These are phyloP conservation scores for Mus spretus DNA, from an alignment of 2,797 vertebrate species.

Conservation along the genomic window DNA sequence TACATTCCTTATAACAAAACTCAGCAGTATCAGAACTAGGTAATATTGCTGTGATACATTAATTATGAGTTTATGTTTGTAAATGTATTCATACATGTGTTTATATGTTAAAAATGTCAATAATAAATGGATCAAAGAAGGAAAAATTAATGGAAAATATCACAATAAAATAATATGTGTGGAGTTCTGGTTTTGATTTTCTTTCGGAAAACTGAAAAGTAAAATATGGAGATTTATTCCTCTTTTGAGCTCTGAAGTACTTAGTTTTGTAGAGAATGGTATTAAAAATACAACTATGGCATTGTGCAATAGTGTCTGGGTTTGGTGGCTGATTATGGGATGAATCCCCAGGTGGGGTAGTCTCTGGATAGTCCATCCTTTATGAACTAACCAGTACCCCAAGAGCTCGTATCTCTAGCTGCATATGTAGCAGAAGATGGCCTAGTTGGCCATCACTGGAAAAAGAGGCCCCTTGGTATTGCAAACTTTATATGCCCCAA, in stretches of 20 bases:
- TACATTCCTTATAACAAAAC: constrained; percentile 29
- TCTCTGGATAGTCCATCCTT: too few species aligned
- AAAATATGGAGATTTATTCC: not conserved
- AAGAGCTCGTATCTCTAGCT: too few species aligned
- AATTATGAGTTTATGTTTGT: not conserved
- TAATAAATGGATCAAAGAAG: not conserved
- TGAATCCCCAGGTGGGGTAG: too few species aligned
- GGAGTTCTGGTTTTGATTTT: constrained; percentile 11
- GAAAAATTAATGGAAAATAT: not conserved
- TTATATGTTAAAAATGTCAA: not conserved
- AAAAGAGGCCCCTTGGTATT: too few species aligned
- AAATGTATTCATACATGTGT: not conserved
- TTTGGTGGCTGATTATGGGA: too few species aligned
- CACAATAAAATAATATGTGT: not conserved
- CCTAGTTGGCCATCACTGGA: too few species aligned
- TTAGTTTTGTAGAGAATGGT: not conserved
- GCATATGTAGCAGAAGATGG: too few species aligned
- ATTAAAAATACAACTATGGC: not conserved
- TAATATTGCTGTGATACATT: not conserved
- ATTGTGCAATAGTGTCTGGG: too few species aligned
- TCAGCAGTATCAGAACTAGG: not conserved
- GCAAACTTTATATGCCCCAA: too few species aligned
- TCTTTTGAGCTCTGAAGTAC: constrained; percentile 6
- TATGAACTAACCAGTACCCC: too few species aligned
- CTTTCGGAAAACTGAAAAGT: constrained; percentile 1